phyloP scores from a whole-genome alignment of 2,797 vertebrate genomes.

The Pseudomugil gertrudae region DNA sequence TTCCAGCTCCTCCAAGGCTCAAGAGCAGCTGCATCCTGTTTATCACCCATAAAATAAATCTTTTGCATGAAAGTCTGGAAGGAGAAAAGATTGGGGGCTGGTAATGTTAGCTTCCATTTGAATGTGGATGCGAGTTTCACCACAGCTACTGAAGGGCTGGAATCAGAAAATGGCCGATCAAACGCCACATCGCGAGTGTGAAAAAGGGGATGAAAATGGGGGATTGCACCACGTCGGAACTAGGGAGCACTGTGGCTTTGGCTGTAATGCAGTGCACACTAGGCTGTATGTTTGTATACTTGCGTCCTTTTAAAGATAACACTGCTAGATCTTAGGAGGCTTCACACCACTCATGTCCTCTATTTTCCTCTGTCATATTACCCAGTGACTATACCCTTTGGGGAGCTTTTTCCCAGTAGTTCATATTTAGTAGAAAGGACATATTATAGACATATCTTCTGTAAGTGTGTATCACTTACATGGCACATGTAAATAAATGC shows the following conservation, averaged over 20 bases:
- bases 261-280: slow-evolving; percentile 54
- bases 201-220: slow-evolving; percentile 47
- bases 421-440: slow-evolving; percentile 27
- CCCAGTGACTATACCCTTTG: slow-evolving; percentile 24
- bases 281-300: slow-evolving; percentile 40
- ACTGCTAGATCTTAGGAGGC: slow-evolving; percentile 37
- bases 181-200: slow-evolving; percentile 53
- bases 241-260: slow-evolving; percentile 38
- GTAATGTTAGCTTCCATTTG: slow-evolving; percentile 74
- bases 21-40: slow-evolving; percentile 86
- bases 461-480: slow-evolving; percentile 81
- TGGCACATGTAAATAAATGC: slow-evolving; percentile 80
- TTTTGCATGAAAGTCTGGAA: slow-evolving; percentile 69
- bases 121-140: slow-evolving; percentile 74
- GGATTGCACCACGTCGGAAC: slow-evolving; percentile 54
- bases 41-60: slow-evolving; percentile 81
- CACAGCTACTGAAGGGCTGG: slow-evolving; percentile 66
- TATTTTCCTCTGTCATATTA: slow-evolving; percentile 38
- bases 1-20: slow-evolving; percentile 71
- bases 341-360: slow-evolving; percentile 28
- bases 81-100: slow-evolving; percentile 57
- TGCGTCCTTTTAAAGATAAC: slow-evolving; percentile 43
- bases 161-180: slow-evolving; percentile 79
- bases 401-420: slow-evolving; percentile 23
- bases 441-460: slow-evolving; percentile 72